Conservation (phyloP, 2,113 vertebrate genomes). For the Dicerorhinus sumatrensis region DNA sequence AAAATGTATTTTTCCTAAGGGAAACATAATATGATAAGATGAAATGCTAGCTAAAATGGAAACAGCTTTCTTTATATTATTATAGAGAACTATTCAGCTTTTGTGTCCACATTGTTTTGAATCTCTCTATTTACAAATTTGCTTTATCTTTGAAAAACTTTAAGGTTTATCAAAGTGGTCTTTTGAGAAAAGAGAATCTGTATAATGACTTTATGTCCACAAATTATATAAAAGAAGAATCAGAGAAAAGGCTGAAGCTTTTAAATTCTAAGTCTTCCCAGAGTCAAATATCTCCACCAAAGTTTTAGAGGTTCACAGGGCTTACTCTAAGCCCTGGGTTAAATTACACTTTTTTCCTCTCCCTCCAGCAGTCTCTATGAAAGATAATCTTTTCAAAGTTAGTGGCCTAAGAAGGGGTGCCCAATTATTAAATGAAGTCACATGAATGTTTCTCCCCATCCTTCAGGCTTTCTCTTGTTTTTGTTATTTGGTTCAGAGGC, state of each 20-base stretch:
- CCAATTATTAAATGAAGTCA: neutral
- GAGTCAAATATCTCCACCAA: conserved; percentile 12
- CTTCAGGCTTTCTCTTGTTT: neutral
- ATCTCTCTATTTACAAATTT: conserved; percentile 59
- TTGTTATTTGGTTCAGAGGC: neutral
- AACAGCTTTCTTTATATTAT: neutral
- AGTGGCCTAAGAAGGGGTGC: neutral
- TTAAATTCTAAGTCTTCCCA: conserved; percentile 47
- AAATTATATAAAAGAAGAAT: conserved; percentile 56
- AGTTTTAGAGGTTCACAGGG: conserved; percentile 50
- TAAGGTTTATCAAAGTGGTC: conserved; percentile 54
- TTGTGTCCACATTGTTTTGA: conserved; percentile 1
- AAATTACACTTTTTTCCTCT: conserved; percentile 45
- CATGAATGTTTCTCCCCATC: neutral
- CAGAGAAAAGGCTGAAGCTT: conserved; percentile 52
- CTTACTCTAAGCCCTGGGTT: conserved; percentile 41
- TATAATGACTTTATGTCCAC: conserved; percentile 59
- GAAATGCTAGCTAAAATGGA: conserved; percentile 35
- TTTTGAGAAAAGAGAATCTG: conserved; percentile 49
- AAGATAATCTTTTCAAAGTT: conserved; percentile 51
- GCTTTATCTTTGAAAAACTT: conserved; percentile 66
- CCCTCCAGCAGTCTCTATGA: conserved; percentile 16
- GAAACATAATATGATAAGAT: conserved; percentile 4
- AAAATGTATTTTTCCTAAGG: conserved; percentile 45
- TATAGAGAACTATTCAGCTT: neutral